A percentile compares a stretch with the other conserved stretches of the same genome.
Evolutionary conservation across 2,113 vertebrate species (phyloP).

Genomic region (Chaetorhynchus papuensis): DNA sequence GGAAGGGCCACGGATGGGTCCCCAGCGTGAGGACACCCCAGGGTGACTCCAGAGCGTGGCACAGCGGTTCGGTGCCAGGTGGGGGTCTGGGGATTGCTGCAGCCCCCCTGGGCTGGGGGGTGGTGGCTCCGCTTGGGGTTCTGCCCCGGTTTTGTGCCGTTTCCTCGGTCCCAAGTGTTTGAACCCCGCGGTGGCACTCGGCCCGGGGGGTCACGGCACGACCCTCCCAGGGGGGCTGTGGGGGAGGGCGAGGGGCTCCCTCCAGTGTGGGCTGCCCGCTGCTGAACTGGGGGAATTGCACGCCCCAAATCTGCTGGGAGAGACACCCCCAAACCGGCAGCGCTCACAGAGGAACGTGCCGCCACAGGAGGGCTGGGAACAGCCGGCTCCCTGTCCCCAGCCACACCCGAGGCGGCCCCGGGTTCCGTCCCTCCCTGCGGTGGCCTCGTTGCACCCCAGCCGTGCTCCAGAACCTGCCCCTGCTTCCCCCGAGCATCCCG

Average conservation of each 20-base stretch:
- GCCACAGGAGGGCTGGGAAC: background rate
- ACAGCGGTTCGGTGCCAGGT: rapidly evolving
- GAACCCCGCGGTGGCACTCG: rapidly evolving
- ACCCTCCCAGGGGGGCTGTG: rapidly evolving
- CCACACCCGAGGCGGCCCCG: background rate
- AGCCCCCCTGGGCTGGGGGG: background rate
- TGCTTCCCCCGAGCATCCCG: background rate
- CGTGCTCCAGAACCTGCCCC: background rate
- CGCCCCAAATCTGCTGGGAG: background rate
- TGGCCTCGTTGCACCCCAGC: background rate
- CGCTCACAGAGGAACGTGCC: rapidly evolving
- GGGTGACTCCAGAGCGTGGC: background rate
- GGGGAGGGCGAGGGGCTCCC: background rate
- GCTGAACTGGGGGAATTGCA: rapidly evolving
- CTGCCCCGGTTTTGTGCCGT: background rate
- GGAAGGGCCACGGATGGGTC: background rate
- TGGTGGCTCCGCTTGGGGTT: rapidly evolving
- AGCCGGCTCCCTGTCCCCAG: background rate
- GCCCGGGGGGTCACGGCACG: rapidly evolving
- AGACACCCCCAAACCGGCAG: background rate
- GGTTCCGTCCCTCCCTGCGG: background rate
- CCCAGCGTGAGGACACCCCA: rapidly evolving
- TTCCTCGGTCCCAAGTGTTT: background rate
- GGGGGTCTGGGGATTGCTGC: background rate
- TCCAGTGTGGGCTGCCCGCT: rapidly evolving